These are phyloP conservation scores for Coptodon rendalli DNA, from an alignment of 2,113 vertebrate species.

Conservation along the genomic window DNA sequence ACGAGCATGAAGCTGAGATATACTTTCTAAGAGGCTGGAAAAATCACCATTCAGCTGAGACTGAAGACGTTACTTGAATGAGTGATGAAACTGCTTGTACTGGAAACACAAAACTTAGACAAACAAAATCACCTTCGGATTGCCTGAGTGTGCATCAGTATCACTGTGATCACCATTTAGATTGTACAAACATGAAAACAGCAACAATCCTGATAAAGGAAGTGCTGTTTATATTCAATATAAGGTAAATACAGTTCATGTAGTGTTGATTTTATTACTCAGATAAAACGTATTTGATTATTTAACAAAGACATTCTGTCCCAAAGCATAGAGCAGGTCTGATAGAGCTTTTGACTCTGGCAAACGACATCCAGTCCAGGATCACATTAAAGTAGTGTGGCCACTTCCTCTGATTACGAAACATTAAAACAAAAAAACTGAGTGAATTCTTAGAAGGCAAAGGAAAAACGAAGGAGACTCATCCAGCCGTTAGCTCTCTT, in stretches of 20 bases:
- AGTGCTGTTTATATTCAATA: neutral
- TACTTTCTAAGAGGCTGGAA: no score
- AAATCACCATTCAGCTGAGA: neutral
- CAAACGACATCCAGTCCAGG: neutral
- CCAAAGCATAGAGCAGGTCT: slow-evolving; percentile 75
- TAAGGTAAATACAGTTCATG: slow-evolving; percentile 3
- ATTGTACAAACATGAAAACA: neutral
- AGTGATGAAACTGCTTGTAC: neutral
- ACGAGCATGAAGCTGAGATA: no score
- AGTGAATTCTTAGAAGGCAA: neutral
- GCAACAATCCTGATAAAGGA: neutral
- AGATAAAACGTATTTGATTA: neutral
- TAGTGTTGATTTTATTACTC: neutral
- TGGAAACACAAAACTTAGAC: neutral
- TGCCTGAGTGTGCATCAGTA: neutral
- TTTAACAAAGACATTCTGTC: slow-evolving; percentile 80
- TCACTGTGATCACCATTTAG: neutral
- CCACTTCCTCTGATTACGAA: neutral
- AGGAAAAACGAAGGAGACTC: neutral
- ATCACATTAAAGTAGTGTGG: neutral
- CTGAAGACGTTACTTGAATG: neutral
- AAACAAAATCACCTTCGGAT: neutral
- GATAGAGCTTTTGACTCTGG: neutral
- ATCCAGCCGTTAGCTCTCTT: neutral
- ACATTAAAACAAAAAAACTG: neutral